Conservation (phyloP, 2,888 invertebrate genomes). For the Fragum fragum region DNA sequence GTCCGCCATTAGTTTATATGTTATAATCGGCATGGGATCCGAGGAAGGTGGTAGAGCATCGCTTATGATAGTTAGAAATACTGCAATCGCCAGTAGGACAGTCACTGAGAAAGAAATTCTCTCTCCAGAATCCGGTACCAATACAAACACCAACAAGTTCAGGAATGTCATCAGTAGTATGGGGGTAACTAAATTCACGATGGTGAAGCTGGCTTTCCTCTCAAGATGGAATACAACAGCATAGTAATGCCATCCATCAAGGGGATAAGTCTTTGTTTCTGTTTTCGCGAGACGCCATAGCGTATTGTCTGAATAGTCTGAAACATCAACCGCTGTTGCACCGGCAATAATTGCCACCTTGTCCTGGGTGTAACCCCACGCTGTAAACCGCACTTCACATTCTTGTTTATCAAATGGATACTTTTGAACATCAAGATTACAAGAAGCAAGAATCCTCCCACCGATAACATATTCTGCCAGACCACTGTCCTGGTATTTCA, state of each 20-base stretch:
- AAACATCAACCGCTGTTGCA: neutral
- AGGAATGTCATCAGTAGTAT: slow-evolving; percentile 65
- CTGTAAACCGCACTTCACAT: slow-evolving; percentile 46
- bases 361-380: slow-evolving; percentile 52
- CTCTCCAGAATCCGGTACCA: slow-evolving; percentile 70
- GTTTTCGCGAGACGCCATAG: slow-evolving; percentile 29
- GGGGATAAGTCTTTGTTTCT: neutral
- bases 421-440: slow-evolving; percentile 48
- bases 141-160: slow-evolving; percentile 64
- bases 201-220: slow-evolving; percentile 62
- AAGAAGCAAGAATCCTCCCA: slow-evolving; percentile 51
- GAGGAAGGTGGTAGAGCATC: slow-evolving; percentile 64
- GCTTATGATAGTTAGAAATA: slow-evolving; percentile 67
- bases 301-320: slow-evolving; percentile 22
- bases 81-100: slow-evolving; percentile 65
- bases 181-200: slow-evolving; percentile 64
- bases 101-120: slow-evolving; percentile 67
- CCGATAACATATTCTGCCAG: slow-evolving; percentile 40
- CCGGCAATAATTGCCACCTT: slow-evolving; percentile 32
- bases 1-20: slow-evolving; percentile 63
- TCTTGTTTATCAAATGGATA: slow-evolving; percentile 63
- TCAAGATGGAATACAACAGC: slow-evolving; percentile 17
- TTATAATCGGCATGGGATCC: slow-evolving; percentile 62
- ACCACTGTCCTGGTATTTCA: slow-evolving; percentile 40
- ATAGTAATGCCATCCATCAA: neutral